A percentile compares a stretch with the other conserved stretches of the same genome.
phyloP scores from a whole-genome alignment of 1,140 invertebrate genomes.

The Atta cephalotes region DNA sequence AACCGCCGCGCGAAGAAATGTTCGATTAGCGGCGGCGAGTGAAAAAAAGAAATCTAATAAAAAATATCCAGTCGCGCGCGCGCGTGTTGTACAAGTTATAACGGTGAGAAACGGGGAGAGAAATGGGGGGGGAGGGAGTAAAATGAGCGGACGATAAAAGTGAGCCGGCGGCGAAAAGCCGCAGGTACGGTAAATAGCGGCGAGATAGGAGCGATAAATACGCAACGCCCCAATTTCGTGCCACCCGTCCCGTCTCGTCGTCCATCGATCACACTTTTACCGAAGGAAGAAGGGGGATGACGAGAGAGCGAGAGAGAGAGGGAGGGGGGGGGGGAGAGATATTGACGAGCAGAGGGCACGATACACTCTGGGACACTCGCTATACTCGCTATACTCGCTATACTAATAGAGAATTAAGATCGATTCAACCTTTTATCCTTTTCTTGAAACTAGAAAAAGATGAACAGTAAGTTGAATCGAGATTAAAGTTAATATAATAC shows the following conservation, averaged over 20 bases:
- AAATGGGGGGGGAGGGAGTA: not conserved
- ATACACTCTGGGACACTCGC: constrained; percentile 18
- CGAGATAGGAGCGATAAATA: constrained; percentile 69
- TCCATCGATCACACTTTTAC: constrained; percentile 71
- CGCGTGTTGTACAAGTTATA: constrained; percentile 30
- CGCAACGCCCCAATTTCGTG: constrained; percentile 68
- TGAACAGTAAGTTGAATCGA: too few species aligned
- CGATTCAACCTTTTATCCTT: not conserved
- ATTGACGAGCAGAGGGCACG: not conserved
- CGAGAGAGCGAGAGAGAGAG: not conserved
- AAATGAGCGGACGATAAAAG: constrained; percentile 18
- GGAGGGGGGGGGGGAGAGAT: not conserved
- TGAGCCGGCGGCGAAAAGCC: constrained; percentile 27
- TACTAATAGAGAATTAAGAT: constrained; percentile 14
- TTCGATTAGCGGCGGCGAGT: constrained; percentile 11
- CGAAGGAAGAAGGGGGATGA: not conserved
- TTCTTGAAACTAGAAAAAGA: too few species aligned
- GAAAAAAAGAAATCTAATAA: constrained; percentile 53
- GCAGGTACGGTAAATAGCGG: constrained; percentile 63
- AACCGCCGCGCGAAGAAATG: not conserved
- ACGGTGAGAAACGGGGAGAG: constrained; percentile 33
- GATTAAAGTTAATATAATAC: too few species aligned
- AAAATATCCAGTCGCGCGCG: constrained; percentile 37
- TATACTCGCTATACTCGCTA: not conserved
- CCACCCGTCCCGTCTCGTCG: constrained; percentile 44